Conservation (phyloP, 2,797 vertebrate species). For the Mallotus villosus region DNA sequence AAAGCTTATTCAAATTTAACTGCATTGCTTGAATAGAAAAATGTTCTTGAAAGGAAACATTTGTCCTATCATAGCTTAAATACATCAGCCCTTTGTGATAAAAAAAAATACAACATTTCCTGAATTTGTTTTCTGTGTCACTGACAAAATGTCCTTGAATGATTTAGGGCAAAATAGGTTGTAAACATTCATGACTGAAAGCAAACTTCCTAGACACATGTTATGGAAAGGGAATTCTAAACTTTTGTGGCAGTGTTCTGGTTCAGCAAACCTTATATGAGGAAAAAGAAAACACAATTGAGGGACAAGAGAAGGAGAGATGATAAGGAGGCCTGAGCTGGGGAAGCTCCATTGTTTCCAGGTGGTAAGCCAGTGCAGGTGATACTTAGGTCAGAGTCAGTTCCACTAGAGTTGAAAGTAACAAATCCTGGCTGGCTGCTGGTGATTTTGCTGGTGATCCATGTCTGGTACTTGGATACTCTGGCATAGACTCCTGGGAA, state of each 20-base stretch:
- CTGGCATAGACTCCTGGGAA: slow-evolving; percentile 60
- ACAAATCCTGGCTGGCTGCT: slow-evolving; percentile 42
- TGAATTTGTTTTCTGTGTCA: too few species aligned
- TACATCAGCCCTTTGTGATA: too few species aligned
- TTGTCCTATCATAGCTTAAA: too few species aligned
- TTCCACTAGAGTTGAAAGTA: not conserved
- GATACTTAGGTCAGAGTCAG: slow-evolving; percentile 1
- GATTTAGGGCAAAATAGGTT: not conserved
- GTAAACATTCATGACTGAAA: slow-evolving; percentile 4
- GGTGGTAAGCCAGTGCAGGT: slow-evolving; percentile 23
- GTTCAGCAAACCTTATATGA: not conserved
- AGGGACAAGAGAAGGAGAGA: slow-evolving; percentile 27
- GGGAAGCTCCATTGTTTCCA: not conserved
- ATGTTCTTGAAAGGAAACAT: too few species aligned
- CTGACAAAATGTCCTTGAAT: too few species aligned
- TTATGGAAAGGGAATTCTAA: not conserved
- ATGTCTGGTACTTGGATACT: slow-evolving; percentile 55
- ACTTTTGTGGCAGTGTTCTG: not conserved
- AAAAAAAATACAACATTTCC: too few species aligned
- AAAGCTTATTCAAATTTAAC: too few species aligned
- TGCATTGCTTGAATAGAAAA: too few species aligned
- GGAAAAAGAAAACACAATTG: slow-evolving; percentile 8
- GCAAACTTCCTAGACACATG: not conserved
- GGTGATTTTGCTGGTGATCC: slow-evolving; percentile 53
- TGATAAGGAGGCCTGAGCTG: not conserved